A percentile compares a stretch with the other conserved stretches of the same genome.
These are phyloP conservation scores for Sturnus vulgaris DNA, from an alignment of 2,113 vertebrate genomes.

Conservation along the genomic window DNA sequence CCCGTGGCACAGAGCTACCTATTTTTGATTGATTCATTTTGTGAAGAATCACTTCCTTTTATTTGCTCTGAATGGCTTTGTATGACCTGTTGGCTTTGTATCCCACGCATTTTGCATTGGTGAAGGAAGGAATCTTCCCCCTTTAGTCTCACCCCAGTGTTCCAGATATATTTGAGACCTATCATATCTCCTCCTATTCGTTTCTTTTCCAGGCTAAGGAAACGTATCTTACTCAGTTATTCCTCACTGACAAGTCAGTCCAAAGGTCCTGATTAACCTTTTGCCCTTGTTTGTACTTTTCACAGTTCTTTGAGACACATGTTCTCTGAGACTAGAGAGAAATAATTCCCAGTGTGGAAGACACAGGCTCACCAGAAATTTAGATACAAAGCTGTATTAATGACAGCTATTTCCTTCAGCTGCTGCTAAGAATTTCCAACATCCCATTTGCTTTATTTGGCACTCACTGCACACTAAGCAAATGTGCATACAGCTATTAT, in stretches of 20 bases:
- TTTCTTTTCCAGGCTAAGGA: not conserved
- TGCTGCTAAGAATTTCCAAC: not conserved
- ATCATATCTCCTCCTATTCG: not conserved
- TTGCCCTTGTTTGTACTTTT: not conserved
- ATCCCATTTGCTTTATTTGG: not conserved
- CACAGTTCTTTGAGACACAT: not conserved
- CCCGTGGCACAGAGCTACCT: not conserved
- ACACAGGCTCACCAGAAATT: not conserved
- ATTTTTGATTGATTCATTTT: not conserved
- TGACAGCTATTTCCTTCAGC: not conserved
- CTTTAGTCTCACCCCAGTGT: not conserved
- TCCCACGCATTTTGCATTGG: not conserved
- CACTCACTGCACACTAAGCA: not conserved
- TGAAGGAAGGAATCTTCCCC: not conserved
- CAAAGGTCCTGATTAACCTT: not conserved
- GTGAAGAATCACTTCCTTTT: not conserved
- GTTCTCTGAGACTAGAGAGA: not conserved
- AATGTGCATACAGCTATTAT: not conserved
- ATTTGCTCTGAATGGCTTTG: not conserved
- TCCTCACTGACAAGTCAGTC: not conserved
- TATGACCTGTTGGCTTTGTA: not conserved
- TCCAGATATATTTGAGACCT: not conserved
- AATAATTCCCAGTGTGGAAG: not conserved
- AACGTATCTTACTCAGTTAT: not conserved
- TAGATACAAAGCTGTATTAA: not conserved